A percentile compares a stretch with the other conserved stretches of the same genome.
Evolutionary conservation across 2,888 invertebrate species (phyloP).

Genomic region (Corythucha ciliata): DNA sequence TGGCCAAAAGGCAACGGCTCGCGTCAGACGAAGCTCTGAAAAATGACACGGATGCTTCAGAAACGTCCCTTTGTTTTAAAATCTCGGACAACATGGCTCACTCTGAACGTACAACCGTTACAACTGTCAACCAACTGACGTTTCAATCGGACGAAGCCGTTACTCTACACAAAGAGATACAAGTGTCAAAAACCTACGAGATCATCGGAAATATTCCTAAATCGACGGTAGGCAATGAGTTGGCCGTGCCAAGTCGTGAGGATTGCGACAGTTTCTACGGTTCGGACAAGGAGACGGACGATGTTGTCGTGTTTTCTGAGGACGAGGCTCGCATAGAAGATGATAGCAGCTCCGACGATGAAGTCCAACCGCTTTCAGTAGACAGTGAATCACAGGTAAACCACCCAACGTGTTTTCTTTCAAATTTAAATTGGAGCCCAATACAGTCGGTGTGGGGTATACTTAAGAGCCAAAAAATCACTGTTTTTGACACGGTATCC

Average conservation of each 20-base stretch:
- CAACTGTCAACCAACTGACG: constrained; percentile 34
- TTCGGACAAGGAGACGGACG: constrained; percentile 53
- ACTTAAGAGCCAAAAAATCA: too few species aligned
- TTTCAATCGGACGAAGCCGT: constrained; percentile 26
- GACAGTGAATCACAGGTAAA: too few species aligned
- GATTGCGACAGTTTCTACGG: constrained; percentile 52
- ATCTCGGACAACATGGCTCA: constrained; percentile 37
- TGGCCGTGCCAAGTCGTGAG: constrained; percentile 34
- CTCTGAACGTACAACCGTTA: constrained; percentile 36
- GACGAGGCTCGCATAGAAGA: constrained; percentile 47
- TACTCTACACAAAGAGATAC: constrained; percentile 37
- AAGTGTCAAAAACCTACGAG: constrained; percentile 37
- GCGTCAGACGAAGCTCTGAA: too few species aligned
- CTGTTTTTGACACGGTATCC: too few species aligned
- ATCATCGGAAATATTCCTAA: constrained; percentile 36
- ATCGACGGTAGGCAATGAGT: constrained; percentile 8
- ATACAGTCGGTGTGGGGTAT: too few species aligned
- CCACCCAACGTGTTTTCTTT: too few species aligned
- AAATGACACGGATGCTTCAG: constrained; percentile 40
- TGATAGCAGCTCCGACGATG: constrained; percentile 43
- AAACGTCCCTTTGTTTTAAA: constrained; percentile 34
- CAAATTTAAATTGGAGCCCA: too few species aligned
- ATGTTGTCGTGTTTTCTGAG: constrained; percentile 52
- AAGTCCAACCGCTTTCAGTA: constrained; percentile 28
- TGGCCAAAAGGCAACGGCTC: constrained; percentile 35